Conservation (phyloP, 1,140 invertebrate species). For the Belonocnema kinseyi region DNA sequence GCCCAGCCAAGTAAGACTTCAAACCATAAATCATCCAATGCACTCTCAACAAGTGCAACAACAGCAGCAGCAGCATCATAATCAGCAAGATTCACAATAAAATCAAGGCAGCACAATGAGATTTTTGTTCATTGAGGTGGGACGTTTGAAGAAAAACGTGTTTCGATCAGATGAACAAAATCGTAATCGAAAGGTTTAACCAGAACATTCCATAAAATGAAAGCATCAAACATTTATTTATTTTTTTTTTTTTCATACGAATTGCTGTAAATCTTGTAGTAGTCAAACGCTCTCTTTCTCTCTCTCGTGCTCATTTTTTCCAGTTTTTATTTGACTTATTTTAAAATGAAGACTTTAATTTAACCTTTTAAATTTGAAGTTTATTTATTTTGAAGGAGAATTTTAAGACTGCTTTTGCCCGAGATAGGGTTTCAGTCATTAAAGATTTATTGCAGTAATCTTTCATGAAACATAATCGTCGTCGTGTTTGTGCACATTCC, state of each 20-base stretch:
- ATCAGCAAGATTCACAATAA: constrained; percentile 13
- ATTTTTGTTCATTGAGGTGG: neutral
- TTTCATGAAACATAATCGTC: too few relatives aligned
- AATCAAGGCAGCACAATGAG: neutral
- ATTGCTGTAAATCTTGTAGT: neutral
- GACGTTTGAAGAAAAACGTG: neutral
- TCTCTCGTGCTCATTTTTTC: too few relatives aligned
- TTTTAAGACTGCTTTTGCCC: too few relatives aligned
- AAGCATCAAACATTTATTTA: neutral
- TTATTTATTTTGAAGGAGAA: too few relatives aligned
- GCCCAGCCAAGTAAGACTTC: constrained; percentile 71
- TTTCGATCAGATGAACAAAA: too few relatives aligned
- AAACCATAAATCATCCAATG: constrained; percentile 65
- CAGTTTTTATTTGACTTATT: too few relatives aligned
- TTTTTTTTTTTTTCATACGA: neutral
- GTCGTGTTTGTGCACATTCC: too few relatives aligned
- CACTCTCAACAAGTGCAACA: constrained; percentile 60
- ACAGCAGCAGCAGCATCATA: constrained; percentile 35
- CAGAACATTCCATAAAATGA: constrained; percentile 17
- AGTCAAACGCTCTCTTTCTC: neutral
- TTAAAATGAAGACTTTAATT: too few relatives aligned
- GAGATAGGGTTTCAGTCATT: too few relatives aligned
- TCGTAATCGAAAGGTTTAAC: neutral
- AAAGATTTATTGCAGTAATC: too few relatives aligned
- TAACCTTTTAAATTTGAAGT: too few relatives aligned